Evolutionary conservation across 2,888 invertebrate species (phyloP), one percentile per base, ranked within the genome.

Genomic region (Deilephila elpenor): DNA sequence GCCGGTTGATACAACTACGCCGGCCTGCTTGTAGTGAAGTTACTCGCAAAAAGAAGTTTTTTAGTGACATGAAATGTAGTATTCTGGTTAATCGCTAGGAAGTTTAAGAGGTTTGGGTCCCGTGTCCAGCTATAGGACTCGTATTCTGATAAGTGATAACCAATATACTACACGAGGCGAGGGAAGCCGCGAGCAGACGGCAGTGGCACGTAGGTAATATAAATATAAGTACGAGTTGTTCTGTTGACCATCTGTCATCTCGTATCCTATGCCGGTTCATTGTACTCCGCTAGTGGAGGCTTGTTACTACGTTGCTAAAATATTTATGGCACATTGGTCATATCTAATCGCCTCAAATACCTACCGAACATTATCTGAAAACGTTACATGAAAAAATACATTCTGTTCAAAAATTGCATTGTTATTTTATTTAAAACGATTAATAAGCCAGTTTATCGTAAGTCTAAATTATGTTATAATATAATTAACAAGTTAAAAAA

Each of bases 201-300:
- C n/a, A n/a, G 17, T n/a, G 56, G n/a, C 4, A 19, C 56, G 56
- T 44, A 44, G 64, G 64, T 67, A 67, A 67, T 67, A 67, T 67
- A 67, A 67, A 44, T 44, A 44, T 20, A 64, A 44, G 59, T 71
- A 56, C 53, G 25, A 29, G 70, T 70, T 32, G 51, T 51, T 67
- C 81, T 88, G 87, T 77, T 82, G 75, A 76, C 82, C 88, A 88
- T 87, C 87, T 88, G 88, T 84, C 84, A 84, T 80, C 82, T 81
- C 72, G 77, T 74, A 72, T 71, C 73, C 77, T 75, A 71, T 70
- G 74, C 25, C 72, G 76, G 88, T 83, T 88, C 88, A 84, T 79
- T 78, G 87, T 75, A 79, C 89, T 82, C 73, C 64, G 74, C 75
- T 74, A 78, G 75, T 76, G 76, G 78, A 79, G 78, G 75, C 79